phyloP scores from a whole-genome alignment of 2,113 vertebrate genomes.

The Noctilio leporinus region DNA sequence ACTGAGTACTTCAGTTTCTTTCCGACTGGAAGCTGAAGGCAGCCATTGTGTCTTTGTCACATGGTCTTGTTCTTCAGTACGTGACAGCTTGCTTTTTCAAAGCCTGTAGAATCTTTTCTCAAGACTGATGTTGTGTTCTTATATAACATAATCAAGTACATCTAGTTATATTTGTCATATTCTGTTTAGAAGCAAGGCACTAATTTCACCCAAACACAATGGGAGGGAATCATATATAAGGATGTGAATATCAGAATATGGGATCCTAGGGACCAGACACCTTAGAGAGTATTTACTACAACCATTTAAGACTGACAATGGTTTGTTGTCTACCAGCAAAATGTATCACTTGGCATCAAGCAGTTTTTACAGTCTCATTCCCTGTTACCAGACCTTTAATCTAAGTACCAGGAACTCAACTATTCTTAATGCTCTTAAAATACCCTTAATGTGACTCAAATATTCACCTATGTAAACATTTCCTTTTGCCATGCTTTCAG shows the following conservation, averaged over 20 bases:
- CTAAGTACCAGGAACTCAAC: not conserved
- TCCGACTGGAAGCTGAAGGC: not conserved
- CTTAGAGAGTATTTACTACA: not conserved
- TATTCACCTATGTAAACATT: not conserved
- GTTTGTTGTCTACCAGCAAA: not conserved
- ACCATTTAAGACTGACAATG: not conserved
- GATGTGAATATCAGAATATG: not conserved
- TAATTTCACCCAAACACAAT: too few relatives aligned
- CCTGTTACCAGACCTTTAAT: not conserved
- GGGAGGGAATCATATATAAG: not conserved
- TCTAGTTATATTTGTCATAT: not conserved
- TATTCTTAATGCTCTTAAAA: not conserved
- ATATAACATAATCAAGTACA: not conserved
- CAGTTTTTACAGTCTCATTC: not conserved
- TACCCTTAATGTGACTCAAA: not conserved
- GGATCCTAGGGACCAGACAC: not conserved
- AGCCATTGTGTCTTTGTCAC: not conserved
- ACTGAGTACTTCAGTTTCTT: not conserved
- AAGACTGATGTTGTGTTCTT: not conserved
- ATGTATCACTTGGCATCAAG: not conserved
- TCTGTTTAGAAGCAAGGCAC: not conserved
- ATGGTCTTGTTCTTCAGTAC: too few relatives aligned
- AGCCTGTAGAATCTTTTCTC: not conserved
- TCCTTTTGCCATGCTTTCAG: not conserved
- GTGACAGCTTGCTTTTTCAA: not conserved